Base-by-base conservation (phyloP, 64 coral and sea anemone species). In the Stichodactyla helianthus region DNA sequence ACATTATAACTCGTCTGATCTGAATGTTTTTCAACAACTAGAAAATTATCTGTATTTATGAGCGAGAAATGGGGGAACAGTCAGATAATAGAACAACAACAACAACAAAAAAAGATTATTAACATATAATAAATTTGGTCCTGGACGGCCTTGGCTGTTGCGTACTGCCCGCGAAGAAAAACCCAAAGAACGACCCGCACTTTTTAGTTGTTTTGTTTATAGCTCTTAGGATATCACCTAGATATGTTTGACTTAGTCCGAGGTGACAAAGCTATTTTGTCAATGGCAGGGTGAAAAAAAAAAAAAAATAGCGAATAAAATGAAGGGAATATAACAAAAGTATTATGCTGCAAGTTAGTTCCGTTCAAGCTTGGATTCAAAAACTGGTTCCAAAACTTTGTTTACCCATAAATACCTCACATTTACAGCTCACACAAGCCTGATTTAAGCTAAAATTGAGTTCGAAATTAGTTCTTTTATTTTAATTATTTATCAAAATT, bases 351-450 rank as follows among this genome's bases (percentile, higher is more conserved):
- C 68, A 31, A 10, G 68, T 74, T 74, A 74, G 68, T 74, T 74
- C 68, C 68, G 68, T 74, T 74, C 68, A 74, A 74, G 68, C 68
- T 27, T 74, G 22, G 68, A 74, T 74, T 74, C 68, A 74, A 74
- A 74, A 23, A 26, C 10, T 0, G 10, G 25, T 74, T 7, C 27
- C 12, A 13, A 74, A 74, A 74, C 62, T 74, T 13, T 9, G 26
- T 9, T 13, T 31, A 19, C 35, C 1, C 62, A n/a, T n/a, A 65
- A 65, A 65, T n/a, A 65, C 19, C 62, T 44, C 35, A 44, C 35
- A 44, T 44, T 44, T 44, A 44, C 35, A 44, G 35, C 35, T 44
- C 35, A 44, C 35, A 44, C 35, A 44, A 44, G 35, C 35, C 35
- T 44, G 35, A 44, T 44, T 44, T 44, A 44, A 44, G 35, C 35